Percentiles rank a stretch among this genome's conserved stretches.
Conservation (phyloP, 1,140 invertebrate species). For the Rhyacophila brunnea region DNA sequence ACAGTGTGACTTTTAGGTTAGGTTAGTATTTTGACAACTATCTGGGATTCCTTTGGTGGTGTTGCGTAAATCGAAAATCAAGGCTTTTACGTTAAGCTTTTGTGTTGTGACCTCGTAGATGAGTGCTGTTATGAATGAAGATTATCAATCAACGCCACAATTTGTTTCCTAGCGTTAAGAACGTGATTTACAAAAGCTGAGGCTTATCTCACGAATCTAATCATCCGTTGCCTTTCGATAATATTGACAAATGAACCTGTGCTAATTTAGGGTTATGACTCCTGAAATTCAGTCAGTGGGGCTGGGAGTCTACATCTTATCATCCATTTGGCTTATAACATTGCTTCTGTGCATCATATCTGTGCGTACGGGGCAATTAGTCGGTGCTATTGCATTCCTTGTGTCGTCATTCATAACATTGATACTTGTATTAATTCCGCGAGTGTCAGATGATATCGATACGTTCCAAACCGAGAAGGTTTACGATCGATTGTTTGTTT, state of each 20-base stretch:
- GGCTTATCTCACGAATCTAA: too few relatives aligned
- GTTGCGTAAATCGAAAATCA: conserved; percentile 16
- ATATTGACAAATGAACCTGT: too few relatives aligned
- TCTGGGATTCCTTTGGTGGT: conserved; percentile 4
- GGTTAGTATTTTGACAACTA: conserved; percentile 25
- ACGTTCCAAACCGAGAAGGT: conserved; percentile 39
- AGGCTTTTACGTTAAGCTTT: conserved; percentile 7
- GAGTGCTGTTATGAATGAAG: background rate
- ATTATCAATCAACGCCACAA: background rate
- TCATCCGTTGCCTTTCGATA: too few relatives aligned
- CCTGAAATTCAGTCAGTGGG: conserved; percentile 34
- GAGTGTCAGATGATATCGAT: conserved; percentile 39
- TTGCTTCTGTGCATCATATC: conserved; percentile 46
- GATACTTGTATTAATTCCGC: conserved; percentile 40
- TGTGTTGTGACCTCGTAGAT: background rate
- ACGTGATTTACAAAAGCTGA: too few relatives aligned
- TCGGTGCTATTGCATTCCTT: conserved; percentile 43
- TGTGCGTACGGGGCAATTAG: conserved; percentile 44
- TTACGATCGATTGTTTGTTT: conserved; percentile 45
- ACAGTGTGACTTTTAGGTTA: conserved; percentile 19
- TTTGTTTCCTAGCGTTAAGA: too few relatives aligned
- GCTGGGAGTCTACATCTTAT: conserved; percentile 46
- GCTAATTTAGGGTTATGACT: conserved; percentile 21
- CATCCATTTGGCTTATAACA: conserved; percentile 44
- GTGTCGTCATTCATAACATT: conserved; percentile 42